Conservation (phyloP, 2,113 vertebrate genomes). For the Heterotilapia buettikoferi region DNA sequence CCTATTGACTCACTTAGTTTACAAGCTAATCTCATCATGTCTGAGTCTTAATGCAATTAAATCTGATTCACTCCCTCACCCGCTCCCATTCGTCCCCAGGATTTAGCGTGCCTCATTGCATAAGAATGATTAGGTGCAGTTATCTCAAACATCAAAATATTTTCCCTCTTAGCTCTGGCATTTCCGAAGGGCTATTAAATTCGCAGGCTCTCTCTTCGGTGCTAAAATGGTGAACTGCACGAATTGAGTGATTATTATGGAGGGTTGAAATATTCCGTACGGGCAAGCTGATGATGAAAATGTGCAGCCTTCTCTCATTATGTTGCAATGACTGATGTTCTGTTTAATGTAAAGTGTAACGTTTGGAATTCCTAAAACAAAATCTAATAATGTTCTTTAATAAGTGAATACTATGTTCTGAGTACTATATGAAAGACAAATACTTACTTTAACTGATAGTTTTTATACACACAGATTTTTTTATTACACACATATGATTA, state of each 20-base stretch:
- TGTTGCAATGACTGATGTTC: not conserved
- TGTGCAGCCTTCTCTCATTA: not conserved
- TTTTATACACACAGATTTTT: not conserved
- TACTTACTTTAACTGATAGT: not conserved
- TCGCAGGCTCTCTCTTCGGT: not conserved
- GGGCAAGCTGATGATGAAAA: not conserved
- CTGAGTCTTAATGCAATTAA: slow-evolving; percentile 63
- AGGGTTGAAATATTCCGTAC: not conserved
- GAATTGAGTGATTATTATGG: not conserved
- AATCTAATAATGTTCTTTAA: not conserved
- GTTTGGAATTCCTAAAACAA: not conserved
- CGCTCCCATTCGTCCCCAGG: slow-evolving; percentile 49
- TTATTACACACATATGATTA: not conserved
- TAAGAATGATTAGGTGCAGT: slow-evolving; percentile 41
- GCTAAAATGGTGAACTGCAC: not conserved
- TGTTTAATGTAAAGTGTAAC: not conserved
- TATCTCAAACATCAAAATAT: slow-evolving; percentile 37
- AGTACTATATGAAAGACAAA: not conserved
- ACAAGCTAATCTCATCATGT: slow-evolving; percentile 58
- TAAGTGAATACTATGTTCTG: not conserved
- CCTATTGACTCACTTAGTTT: slow-evolving; percentile 38
- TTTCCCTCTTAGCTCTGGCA: not conserved
- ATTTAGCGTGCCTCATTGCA: slow-evolving; percentile 37
- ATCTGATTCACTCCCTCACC: slow-evolving; percentile 35
- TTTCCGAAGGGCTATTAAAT: slow-evolving; percentile 8